Percentiles rank a stretch among this genome's conserved stretches.
phyloP scores from a whole-genome alignment of 64 coral and sea anemone species.

The Orbicella faveolata region DNA sequence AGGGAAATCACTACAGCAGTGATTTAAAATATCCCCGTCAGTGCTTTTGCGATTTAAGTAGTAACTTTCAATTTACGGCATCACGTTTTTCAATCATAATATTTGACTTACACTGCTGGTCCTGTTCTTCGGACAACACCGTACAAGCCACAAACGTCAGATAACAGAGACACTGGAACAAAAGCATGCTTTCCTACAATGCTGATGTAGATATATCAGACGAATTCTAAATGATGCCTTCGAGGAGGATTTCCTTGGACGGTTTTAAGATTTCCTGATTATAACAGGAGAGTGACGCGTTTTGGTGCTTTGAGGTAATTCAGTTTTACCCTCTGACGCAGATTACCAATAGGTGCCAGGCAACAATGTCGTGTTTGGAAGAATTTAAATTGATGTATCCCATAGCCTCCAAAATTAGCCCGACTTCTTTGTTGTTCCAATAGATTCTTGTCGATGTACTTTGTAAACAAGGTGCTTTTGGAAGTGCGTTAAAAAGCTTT shows the following conservation, averaged over 20 bases:
- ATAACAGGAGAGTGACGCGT: not conserved
- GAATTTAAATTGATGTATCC: conserved; percentile 10
- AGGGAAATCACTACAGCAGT: too few species aligned
- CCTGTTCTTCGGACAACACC: not conserved
- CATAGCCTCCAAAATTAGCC: not conserved
- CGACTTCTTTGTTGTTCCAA: conserved; percentile 24
- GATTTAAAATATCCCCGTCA: too few species aligned
- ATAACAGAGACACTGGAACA: not conserved
- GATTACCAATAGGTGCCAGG: not conserved
- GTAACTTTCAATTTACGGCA: not conserved
- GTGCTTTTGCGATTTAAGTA: not conserved
- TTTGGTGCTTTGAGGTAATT: not conserved
- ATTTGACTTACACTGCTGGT: conserved; percentile 17
- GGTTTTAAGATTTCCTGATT: too few species aligned
- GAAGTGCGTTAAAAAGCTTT: not conserved
- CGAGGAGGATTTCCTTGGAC: too few species aligned
- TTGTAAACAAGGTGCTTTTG: conserved; percentile 5
- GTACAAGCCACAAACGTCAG: not conserved
- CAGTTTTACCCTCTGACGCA: not conserved
- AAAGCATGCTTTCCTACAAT: not conserved
- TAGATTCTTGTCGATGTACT: not conserved
- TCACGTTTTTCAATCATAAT: conserved; percentile 3
- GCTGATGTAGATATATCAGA: not conserved
- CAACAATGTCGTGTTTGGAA: conserved; percentile 6
- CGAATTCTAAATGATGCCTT: too few species aligned